Conservation (phyloP, 1,140 invertebrate species). For the Bathynomus jamesi region DNA sequence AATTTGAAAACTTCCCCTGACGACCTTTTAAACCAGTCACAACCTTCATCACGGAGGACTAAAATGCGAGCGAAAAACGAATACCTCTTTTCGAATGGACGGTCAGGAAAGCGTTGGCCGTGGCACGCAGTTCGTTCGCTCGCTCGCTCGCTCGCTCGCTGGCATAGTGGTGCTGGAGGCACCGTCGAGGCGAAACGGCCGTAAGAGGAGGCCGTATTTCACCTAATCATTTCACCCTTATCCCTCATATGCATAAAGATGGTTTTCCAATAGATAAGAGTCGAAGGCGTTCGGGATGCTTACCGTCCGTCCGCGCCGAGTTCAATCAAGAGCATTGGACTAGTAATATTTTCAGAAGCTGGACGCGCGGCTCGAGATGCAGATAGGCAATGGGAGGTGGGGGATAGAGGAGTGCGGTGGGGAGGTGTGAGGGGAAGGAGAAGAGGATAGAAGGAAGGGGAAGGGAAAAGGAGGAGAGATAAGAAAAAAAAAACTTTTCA, state of each 20-base stretch:
- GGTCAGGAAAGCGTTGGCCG: neutral
- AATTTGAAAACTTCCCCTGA: neutral
- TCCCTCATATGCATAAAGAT: neutral
- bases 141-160: neutral
- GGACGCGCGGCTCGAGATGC: neutral
- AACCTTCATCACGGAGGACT: neutral
- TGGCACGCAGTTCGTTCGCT: neutral
- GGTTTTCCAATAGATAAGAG: neutral
- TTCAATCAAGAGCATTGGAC: conserved; percentile 1
- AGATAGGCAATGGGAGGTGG: neutral
- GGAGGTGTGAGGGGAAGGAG: neutral
- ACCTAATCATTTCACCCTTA: conserved; percentile 1
- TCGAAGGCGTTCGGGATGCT: neutral
- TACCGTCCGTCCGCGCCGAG: neutral
- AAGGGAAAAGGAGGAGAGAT: neutral
- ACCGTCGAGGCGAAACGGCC: neutral
- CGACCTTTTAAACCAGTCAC: conserved; percentile 1
- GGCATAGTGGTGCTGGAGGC: neutral
- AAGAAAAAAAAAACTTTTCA: neutral
- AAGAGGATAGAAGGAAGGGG: neutral
- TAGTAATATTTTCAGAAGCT: neutral
- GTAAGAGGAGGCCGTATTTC: neutral
- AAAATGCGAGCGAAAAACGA: neutral
- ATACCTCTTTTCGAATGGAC: neutral
- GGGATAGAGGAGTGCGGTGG: neutral